Base-by-base conservation (phyloP, 2,888 invertebrate species). In the Eudemis profundana region DNA sequence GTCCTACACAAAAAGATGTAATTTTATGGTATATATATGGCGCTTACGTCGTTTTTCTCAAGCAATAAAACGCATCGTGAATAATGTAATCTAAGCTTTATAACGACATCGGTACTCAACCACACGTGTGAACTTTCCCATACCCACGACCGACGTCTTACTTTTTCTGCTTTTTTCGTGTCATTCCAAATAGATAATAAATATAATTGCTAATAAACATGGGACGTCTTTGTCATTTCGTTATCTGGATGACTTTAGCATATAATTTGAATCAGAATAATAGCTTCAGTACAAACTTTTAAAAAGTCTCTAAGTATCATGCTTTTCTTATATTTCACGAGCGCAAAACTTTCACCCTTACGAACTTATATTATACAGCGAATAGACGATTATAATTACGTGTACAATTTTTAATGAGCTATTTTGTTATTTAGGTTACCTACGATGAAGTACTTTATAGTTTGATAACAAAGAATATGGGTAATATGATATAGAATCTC, bases 101-200 rank as follows among this genome's bases (percentile, higher is more conserved):
- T 76, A 78, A 76, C 79, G 72, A 71, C 78, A 78, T 81, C 77
- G 77, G 78, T 81, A 85, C 83, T 42, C 54, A 84, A 82, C 77
- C 73, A 78, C 89, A 91, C 89, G 90, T 92, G 92, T 90, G 92
- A 92, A 92, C 85, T 78, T 92, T 92, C 92, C 85, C 92, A 92
- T 88, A 90, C 92, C 90, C 92, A 92, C 91, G 91, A 81, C 82
- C 74, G 74, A 72, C 75, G 87, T 88, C 80, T 74, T 85, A 73
- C 81, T 79, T 86, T 89, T 90, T 85, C 74, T 68, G 50, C 61
- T 75, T 75, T 70, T 70, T 72, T 68, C 68, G 67, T 69, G 70
- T 71, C 73, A 68, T 69, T 68, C 63, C 70, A 65, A 72, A 70
- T 69, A 70, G 53, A 49, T 51, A 68, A 68, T 66, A 69, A 44